Percentiles rank a stretch among this genome's conserved stretches.
Evolutionary conservation across 2,888 invertebrate species (phyloP).

Genomic region (Trichopoda pennipes): DNA sequence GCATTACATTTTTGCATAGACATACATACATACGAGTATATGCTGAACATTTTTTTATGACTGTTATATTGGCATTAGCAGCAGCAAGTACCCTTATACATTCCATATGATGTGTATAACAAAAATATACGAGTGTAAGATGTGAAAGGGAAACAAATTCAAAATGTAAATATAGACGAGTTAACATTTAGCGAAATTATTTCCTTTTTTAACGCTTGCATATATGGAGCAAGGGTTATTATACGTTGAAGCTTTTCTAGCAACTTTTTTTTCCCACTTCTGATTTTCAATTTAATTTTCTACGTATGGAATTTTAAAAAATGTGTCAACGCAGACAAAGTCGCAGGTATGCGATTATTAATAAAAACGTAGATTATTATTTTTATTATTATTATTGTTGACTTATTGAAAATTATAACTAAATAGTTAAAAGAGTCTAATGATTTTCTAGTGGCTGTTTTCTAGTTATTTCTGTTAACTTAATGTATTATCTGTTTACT

Average conservation of each 20-base stretch:
- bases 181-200: constrained; percentile 32
- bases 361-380: too few relatives aligned
- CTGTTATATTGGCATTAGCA: not conserved
- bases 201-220: constrained; percentile 20
- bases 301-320: too few relatives aligned
- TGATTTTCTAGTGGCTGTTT: too few relatives aligned
- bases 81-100: not conserved
- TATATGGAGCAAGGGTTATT: constrained; percentile 56
- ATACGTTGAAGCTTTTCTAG: constrained; percentile 46
- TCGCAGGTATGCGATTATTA: too few relatives aligned
- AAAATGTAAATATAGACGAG: constrained; percentile 34
- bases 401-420: too few relatives aligned
- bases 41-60: not conserved
- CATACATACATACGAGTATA: not conserved
- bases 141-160: constrained; percentile 30
- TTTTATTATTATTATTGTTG: too few relatives aligned
- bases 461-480: too few relatives aligned
- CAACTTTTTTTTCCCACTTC: not conserved
- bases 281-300: not conserved
- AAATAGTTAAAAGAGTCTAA: too few relatives aligned
- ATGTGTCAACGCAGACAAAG: too few relatives aligned
- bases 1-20: constrained; percentile 1
- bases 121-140: too few relatives aligned
- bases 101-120: constrained; percentile 5
- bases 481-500: too few relatives aligned